Evolutionary conservation across 2,113 vertebrate genomes (phyloP).

Genomic region (Forbesichthys papilliferus): DNA sequence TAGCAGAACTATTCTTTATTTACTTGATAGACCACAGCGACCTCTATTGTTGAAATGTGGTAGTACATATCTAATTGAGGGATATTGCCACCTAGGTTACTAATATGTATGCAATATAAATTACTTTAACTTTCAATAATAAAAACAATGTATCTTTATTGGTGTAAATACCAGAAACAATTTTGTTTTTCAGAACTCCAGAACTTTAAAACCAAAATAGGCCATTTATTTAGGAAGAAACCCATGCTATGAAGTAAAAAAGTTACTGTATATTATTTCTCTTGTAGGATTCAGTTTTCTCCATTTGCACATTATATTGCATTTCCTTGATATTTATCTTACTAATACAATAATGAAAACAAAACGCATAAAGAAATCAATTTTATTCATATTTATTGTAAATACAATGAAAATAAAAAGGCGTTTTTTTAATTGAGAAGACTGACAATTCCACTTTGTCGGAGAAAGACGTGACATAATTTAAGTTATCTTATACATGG

Average conservation of each 20-base stretch:
- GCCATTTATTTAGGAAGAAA: too few relatives aligned
- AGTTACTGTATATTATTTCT: too few relatives aligned
- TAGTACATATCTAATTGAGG: neutral
- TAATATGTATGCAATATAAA: neutral
- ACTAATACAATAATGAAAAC: too few relatives aligned
- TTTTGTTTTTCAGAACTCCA: too few relatives aligned
- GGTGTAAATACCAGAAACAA: too few relatives aligned
- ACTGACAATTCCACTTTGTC: conserved; percentile 43
- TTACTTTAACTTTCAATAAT: neutral
- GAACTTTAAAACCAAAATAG: too few relatives aligned
- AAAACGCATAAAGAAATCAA: neutral
- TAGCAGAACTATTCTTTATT: conserved; percentile 20
- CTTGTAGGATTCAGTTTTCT: too few relatives aligned
- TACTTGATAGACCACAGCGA: neutral
- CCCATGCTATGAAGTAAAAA: too few relatives aligned
- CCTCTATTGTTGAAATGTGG: conserved; percentile 34
- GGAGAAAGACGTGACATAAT: conserved; percentile 52
- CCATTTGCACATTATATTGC: neutral
- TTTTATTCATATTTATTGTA: conserved; percentile 74
- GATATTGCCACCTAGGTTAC: too few relatives aligned
- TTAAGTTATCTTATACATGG: conserved; percentile 65
- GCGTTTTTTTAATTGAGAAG: conserved; percentile 48
- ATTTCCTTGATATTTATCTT: too few relatives aligned
- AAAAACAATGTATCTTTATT: neutral
- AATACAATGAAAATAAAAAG: conserved; percentile 75